Evolutionary conservation across 2,888 invertebrate genomes (phyloP), one percentile per base, ranked within the genome.

Genomic region (Pycnomerus fuliginosus): DNA sequence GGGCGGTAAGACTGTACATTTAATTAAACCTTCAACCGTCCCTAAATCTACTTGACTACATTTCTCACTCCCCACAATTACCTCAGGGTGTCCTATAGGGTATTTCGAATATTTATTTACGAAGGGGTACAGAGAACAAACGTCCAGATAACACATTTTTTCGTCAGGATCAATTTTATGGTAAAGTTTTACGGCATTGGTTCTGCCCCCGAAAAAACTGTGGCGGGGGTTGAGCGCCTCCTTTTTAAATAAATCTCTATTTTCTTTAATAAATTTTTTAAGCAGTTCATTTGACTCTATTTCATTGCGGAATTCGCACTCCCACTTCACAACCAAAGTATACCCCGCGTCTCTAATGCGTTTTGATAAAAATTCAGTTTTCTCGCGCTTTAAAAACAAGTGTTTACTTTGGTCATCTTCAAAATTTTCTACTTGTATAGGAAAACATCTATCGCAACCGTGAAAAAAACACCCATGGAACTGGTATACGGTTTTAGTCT

Each of bases 91-190:
- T 0, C 58, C 62, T 0, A 64, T 22, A 1, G 62, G 62, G 35
- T 55, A 63, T 39, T 55, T 56, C 1, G 55, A 52, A 29, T 56
- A 51, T 37, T 65, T 63, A 41, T 50, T 59, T n/a, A 61, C 46
- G 20, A 29, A n/a, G n/a, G n/a, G n/a, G n/a, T n/a, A n/a, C n/a
- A n/a, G n/a, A n/a, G n/a, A n/a, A n/a, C n/a, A n/a, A 64, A 62
- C 49, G 42, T 62, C 59, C 1, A 53, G 23, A 34, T 62, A 61
- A 2, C 28, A 17, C 8, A 64, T 59, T 44, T 56, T 52, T 28
- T 60, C 61, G 7, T 11, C 12, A 3, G 10, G 11, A 14, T 17
- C 17, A 17, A 23, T 23, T 22, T 39, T 44, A 15, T 39, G 16
- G 14, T 32, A 39, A 1, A 24, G 10, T 15, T 38, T 38, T 3